Evolutionary conservation across 2,113 vertebrate genomes (phyloP).

Genomic region (Rana temporaria): DNA sequence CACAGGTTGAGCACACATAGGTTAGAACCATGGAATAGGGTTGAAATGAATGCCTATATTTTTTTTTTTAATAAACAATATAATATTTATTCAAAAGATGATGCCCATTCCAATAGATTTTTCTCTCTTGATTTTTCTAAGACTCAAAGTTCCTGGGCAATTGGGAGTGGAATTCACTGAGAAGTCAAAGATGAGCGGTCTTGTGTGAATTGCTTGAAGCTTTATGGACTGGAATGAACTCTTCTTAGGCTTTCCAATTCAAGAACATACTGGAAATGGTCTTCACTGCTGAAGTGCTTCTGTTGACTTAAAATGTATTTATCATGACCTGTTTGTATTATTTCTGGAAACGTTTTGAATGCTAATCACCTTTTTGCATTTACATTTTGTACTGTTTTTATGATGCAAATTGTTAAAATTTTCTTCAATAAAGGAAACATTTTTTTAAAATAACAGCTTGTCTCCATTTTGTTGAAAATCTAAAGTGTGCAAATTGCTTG

Average conservation of each 20-base stretch:
- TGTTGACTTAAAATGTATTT: not conserved
- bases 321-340: not conserved
- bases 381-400: not conserved
- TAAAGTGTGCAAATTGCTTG: too few species aligned
- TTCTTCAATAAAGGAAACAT: conserved; percentile 24
- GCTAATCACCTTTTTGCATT: not conserved
- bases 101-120: conserved; percentile 87
- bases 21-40: too few species aligned
- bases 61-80: too few species aligned
- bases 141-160: conserved; percentile 80
- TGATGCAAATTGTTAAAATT: not conserved
- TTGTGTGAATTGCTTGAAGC: conserved; percentile 65
- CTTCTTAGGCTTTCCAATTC: conserved; percentile 69
- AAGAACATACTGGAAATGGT: conserved; percentile 75
- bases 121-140: conserved; percentile 91
- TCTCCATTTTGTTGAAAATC: not conserved
- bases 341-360: not conserved
- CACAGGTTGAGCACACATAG: too few species aligned
- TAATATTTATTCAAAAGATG: conserved; percentile 58
- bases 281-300: conserved; percentile 66
- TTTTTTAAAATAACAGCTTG: not conserved
- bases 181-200: conserved; percentile 86
- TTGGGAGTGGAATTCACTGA: conserved; percentile 84
- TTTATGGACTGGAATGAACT: conserved; percentile 77
- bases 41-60: too few species aligned